These are phyloP conservation scores for Trachelus stipa DNA, from an alignment of 2,888 invertebrate species.

Conservation along the genomic window DNA sequence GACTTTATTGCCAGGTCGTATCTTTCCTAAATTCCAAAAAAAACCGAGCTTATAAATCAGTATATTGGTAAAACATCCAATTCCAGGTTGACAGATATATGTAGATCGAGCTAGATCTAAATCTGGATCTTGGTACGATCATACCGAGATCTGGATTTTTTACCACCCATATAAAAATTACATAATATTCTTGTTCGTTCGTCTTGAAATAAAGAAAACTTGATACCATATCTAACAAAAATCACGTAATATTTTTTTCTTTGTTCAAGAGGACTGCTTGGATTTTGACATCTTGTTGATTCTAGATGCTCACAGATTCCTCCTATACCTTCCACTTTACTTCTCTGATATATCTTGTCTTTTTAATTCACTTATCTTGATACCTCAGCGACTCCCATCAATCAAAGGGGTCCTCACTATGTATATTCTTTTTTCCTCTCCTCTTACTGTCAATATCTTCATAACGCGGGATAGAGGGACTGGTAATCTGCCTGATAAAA, in stretches of 20 bases:
- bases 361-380: not conserved
- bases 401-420: not conserved
- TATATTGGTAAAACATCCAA: not conserved
- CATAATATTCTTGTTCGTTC: not conserved
- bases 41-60: constrained; percentile 27
- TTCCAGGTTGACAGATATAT: not conserved
- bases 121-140: no score
- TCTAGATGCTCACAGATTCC: not conserved
- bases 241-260: not conserved
- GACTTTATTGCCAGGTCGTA: constrained; percentile 44
- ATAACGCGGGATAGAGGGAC: constrained; percentile 26
- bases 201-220: not conserved
- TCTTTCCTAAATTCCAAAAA: constrained; percentile 34
- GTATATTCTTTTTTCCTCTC: not conserved
- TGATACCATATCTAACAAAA: not conserved
- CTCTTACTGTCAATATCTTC: constrained; percentile 19
- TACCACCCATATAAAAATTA: not conserved
- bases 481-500: constrained; percentile 22
- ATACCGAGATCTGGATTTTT: not conserved
- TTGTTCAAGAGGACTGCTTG: not conserved
- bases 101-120: not conserved
- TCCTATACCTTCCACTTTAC: not conserved
- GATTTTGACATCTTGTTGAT: not conserved
- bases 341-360: not conserved
- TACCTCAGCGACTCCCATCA: not conserved